Conservation (phyloP, 2,113 vertebrate species). For the Camelus dromedarius region DNA sequence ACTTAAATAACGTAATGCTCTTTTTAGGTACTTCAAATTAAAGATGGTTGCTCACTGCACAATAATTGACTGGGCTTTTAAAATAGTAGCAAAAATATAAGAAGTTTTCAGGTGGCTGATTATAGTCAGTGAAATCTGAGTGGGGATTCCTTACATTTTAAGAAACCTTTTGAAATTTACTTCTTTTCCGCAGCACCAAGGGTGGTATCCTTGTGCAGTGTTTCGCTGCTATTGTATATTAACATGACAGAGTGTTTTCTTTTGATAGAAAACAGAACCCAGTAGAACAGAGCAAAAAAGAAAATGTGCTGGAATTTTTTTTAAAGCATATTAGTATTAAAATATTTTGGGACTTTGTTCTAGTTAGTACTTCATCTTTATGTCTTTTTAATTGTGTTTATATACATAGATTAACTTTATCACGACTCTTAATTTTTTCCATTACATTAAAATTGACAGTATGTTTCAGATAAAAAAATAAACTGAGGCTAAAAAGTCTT, state of each 20-base stretch:
- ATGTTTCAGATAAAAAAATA: not conserved
- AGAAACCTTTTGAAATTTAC: slow-evolving; percentile 32
- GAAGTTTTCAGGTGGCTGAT: slow-evolving; percentile 13
- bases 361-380: slow-evolving; percentile 38
- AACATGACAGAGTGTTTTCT: slow-evolving; percentile 70
- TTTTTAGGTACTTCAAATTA: slow-evolving; percentile 49
- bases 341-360: not conserved
- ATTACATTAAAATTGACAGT: slow-evolving; percentile 57
- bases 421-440: slow-evolving; percentile 44
- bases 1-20: not conserved
- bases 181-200: slow-evolving; percentile 33
- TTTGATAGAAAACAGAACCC: slow-evolving; percentile 63
- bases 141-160: not conserved
- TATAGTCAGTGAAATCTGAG: slow-evolving; percentile 47
- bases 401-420: not conserved
- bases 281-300: not conserved
- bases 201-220: not conserved
- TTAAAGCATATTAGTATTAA: slow-evolving; percentile 29
- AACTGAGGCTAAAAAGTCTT: not conserved
- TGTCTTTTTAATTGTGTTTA: slow-evolving; percentile 7
- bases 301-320: slow-evolving; percentile 40
- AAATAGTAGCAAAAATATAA: slow-evolving; percentile 13
- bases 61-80: not conserved
- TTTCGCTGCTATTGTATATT: slow-evolving; percentile 56
- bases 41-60: not conserved